phyloP scores from a whole-genome alignment of 1,140 invertebrate genomes.

The Eurosta solidaginis region DNA sequence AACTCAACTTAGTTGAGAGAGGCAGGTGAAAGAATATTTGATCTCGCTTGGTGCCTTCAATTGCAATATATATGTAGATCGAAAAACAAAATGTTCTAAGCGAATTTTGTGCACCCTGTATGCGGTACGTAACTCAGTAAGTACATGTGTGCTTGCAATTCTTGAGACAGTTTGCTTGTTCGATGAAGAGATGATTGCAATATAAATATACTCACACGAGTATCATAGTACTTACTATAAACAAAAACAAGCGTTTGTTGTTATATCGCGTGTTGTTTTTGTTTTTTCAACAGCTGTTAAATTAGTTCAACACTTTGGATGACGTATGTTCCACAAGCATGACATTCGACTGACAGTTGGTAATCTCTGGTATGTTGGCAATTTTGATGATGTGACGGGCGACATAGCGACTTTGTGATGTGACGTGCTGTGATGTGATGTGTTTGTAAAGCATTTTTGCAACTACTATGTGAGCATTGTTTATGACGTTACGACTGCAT shows the following conservation, averaged over 20 bases:
- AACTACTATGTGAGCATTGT: not conserved
- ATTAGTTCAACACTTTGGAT: constrained; percentile 60
- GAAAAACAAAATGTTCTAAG: no score
- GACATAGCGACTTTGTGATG: not conserved
- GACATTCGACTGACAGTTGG: constrained; percentile 60
- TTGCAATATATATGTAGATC: no score
- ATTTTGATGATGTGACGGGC: constrained; percentile 39
- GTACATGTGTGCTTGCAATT: not conserved
- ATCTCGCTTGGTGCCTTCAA: no score
- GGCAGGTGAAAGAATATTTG: no score
- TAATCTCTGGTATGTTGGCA: constrained; percentile 60
- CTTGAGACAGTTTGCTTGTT: not conserved
- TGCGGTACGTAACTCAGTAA: not conserved
- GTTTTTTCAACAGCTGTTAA: constrained; percentile 59
- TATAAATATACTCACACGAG: not conserved
- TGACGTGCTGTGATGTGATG: not conserved
- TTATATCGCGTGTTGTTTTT: constrained; percentile 38
- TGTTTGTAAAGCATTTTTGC: not conserved
- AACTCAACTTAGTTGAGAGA: no score
- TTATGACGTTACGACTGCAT: not conserved
- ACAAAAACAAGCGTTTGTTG: constrained; percentile 11
- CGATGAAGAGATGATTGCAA: not conserved
- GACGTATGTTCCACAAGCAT: constrained; percentile 59
- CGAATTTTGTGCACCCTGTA: no score
- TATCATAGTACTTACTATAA: not conserved